A percentile compares a stretch with the other conserved stretches of the same genome.
Conservation (phyloP, 2,888 invertebrate species). For the Allophyes oxyacanthae region DNA sequence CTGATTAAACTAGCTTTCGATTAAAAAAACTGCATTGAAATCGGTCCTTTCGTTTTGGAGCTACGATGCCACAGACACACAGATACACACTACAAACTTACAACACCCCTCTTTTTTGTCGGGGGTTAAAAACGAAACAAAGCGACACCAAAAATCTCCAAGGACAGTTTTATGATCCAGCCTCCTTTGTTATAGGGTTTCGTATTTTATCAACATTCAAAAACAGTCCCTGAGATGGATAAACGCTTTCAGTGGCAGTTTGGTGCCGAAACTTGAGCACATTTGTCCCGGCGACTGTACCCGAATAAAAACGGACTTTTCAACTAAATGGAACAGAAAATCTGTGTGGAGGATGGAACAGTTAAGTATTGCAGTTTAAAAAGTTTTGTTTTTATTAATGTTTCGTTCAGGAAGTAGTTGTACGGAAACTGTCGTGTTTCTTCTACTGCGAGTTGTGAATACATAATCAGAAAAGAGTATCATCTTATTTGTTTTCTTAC, state of each 20-base stretch:
- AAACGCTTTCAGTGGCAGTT: constrained; percentile 1
- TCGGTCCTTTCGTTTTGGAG: too few relatives aligned
- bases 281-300: constrained; percentile 14
- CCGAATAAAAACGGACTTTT: constrained; percentile 22
- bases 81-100: too few relatives aligned
- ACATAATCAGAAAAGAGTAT: background rate
- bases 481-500: too few relatives aligned
- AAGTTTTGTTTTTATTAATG: constrained; percentile 2
- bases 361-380: too few relatives aligned
- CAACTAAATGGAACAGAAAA: constrained; percentile 20
- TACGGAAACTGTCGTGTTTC: constrained; percentile 1
- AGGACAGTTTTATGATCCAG: too few relatives aligned
- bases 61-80: too few relatives aligned
- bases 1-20: too few relatives aligned
- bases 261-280: constrained; percentile 15
- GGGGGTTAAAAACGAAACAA: too few relatives aligned
- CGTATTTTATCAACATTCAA: constrained; percentile 5
- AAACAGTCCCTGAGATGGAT: constrained; percentile 3
- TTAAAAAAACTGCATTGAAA: too few relatives aligned
- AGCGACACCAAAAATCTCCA: too few relatives aligned
- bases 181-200: too few relatives aligned
- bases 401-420: constrained; percentile 1
- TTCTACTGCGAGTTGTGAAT: constrained; percentile 1
- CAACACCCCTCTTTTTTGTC: too few relatives aligned
- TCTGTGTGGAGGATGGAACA: constrained; percentile 3